These are phyloP conservation scores for Ectemnius continuus DNA, from an alignment of 2,888 invertebrate species.

Conservation along the genomic window DNA sequence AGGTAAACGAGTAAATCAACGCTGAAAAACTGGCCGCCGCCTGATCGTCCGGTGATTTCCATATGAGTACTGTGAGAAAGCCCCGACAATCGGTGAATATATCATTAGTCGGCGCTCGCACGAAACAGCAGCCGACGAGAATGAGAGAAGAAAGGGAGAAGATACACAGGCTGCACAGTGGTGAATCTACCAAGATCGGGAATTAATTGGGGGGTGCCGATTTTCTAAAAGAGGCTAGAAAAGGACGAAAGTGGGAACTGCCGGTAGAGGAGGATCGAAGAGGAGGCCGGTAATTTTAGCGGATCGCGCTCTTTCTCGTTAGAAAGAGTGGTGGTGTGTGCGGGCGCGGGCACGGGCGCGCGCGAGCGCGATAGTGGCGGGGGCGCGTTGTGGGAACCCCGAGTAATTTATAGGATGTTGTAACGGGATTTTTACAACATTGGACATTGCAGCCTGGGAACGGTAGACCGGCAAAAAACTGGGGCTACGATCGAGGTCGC, in stretches of 20 bases:
- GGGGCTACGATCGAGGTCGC: conserved; percentile 69
- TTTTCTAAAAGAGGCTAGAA: conserved; percentile 31
- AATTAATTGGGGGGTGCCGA: conserved; percentile 51
- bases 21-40: conserved; percentile 19
- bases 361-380: conserved; percentile 28
- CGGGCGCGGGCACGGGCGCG: too few relatives aligned
- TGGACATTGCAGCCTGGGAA: conserved; percentile 70
- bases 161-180: not conserved
- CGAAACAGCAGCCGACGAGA: not conserved
- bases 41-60: conserved; percentile 38
- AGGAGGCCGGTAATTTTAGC: conserved; percentile 22
- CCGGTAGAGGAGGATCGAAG: conserved; percentile 5
- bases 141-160: not conserved
- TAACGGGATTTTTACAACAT: conserved; percentile 69
- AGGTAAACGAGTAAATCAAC: conserved; percentile 22
- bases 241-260: conserved; percentile 42
- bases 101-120: conserved; percentile 42
- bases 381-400: conserved; percentile 66
- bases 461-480: conserved; percentile 69
- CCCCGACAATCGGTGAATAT: conserved; percentile 49
- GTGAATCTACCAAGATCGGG: conserved; percentile 31
- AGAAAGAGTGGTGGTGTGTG: conserved; percentile 12
- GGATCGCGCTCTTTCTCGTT: too few relatives aligned
- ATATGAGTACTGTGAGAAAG: conserved; percentile 48
- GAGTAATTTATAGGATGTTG: conserved; percentile 71